Evolutionary conservation across 2,888 invertebrate genomes (phyloP), one percentile per base, ranked within the genome.

Genomic region (Ryuthela nishihirai): DNA sequence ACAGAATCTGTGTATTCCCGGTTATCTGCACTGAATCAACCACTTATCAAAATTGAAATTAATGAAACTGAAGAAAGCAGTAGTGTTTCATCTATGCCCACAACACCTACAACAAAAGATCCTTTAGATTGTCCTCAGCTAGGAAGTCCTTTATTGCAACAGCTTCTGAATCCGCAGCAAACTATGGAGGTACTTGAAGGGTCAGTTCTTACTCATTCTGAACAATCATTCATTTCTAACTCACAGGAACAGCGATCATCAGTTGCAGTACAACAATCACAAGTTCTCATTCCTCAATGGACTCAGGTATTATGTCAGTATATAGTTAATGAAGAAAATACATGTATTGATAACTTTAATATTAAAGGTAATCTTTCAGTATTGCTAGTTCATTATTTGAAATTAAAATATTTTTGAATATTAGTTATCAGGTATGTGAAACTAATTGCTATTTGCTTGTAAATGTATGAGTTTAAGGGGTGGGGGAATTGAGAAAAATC

Each of bases 211-310:
- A 45, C 56, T 4, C 35, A 50, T 17, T 35, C 56, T 20, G 58
- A 58, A 12, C 58, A 52, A 25, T 46, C 58, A n/a, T 48, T 48
- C 24, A 25, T 59, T 23, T 32, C 55, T 23, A 36, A 52, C 2
- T 17, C 48, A 10, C 44, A 25, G 23, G 59, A 59, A 25, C 53
- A 59, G 29, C 53, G 42, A 21, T 9, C 7, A 7, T 29, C 29
- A 9, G 17, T 4, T 12, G 40, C 42, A 18, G 24, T 42, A 6
- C 58, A 58, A 17, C 40, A 34, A n/a, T 52, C 56, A 4, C 44
- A 43, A 25, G 53, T 59, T 40, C 35, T 59, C 15, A 43, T 59
- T 40, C 45, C 59, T 15, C 29, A 44, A 32, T 59, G 59, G 59
- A 53, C 59, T 9, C 59, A 59, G 40, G 59, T 59, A 53, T n/a